These are phyloP conservation scores for Acipenser oxyrinchus DNA, from an alignment of 2,797 vertebrate genomes.

Conservation along the genomic window DNA sequence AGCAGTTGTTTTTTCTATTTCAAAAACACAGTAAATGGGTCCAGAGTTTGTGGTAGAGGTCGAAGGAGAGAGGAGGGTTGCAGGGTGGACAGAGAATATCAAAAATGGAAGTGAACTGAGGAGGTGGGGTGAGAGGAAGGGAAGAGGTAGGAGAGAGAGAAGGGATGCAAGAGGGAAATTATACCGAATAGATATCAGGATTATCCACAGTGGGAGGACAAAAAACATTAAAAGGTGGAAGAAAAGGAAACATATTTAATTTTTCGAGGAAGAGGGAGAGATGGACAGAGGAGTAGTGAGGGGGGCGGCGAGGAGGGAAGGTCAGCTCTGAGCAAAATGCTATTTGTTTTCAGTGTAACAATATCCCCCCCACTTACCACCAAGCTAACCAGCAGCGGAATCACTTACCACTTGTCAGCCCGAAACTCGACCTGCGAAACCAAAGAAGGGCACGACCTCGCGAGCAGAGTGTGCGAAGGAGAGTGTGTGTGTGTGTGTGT, in stretches of 20 bases:
- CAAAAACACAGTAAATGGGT: too few relatives aligned
- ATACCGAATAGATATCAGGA: too few relatives aligned
- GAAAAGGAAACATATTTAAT: background rate
- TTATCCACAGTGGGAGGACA: background rate
- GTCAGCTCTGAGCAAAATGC: conserved; percentile 56
- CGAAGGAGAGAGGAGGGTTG: conserved; percentile 6
- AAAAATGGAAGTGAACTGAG: conserved; percentile 10
- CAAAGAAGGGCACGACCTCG: conserved; percentile 84
- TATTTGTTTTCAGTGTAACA: conserved; percentile 99
- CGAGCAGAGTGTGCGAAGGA: conserved; percentile 30
- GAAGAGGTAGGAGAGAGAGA: conserved; percentile 9
- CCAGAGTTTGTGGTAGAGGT: too few relatives aligned
- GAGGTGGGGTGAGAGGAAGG: conserved; percentile 16
- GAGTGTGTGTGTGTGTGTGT: conserved; percentile 1
- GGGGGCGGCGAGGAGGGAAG: conserved; percentile 22
- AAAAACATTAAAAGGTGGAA: background rate
- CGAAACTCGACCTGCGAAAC: conserved; percentile 75
- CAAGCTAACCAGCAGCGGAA: conserved; percentile 83
- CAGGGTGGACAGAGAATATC: conserved; percentile 12
- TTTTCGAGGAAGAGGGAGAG: background rate
- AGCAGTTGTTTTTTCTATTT: too few relatives aligned
- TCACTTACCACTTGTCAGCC: conserved; percentile 98
- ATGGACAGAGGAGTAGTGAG: background rate
- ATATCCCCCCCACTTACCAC: conserved; percentile 86
- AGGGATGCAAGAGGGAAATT: conserved; percentile 9